phyloP scores from a whole-genome alignment of 2,888 invertebrate species.

The Drosophila infuscata region DNA sequence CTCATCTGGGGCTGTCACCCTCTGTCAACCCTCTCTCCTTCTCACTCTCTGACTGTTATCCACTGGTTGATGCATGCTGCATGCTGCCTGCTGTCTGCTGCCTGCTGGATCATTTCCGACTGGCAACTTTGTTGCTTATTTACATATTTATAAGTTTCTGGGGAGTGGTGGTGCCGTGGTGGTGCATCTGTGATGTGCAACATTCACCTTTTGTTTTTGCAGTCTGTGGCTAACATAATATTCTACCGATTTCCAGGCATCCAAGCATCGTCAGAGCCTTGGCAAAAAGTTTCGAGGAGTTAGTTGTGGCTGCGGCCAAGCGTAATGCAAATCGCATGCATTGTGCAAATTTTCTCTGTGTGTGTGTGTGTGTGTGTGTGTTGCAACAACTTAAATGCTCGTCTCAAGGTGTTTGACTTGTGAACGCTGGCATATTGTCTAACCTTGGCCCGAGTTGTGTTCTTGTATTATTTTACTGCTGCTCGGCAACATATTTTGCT shows the following conservation, averaged over 20 bases:
- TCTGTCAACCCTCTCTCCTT: not conserved
- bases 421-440: constrained; percentile 68
- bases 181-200: constrained; percentile 20
- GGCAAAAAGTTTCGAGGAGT: constrained; percentile 8
- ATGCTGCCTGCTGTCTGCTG: constrained; percentile 21
- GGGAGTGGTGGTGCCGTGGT: not conserved
- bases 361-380: constrained; percentile 25
- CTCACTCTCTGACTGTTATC: not conserved
- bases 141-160: constrained; percentile 73
- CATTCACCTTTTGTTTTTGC: constrained; percentile 58
- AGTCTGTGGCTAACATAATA: constrained; percentile 58
- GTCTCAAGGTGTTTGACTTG: constrained; percentile 67
- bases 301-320: constrained; percentile 38
- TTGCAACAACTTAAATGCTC: constrained; percentile 55
- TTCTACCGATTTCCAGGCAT: constrained; percentile 61
- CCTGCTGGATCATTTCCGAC: constrained; percentile 46
- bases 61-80: constrained; percentile 3
- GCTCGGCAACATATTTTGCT: constrained; percentile 45
- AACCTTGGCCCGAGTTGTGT: constrained; percentile 47
- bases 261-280: constrained; percentile 19
- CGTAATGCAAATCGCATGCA: constrained; percentile 72
- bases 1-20: constrained; percentile 23
- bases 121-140: constrained; percentile 72
- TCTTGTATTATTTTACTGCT: constrained; percentile 57
- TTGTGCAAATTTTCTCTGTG: constrained; percentile 66